Evolutionary conservation across 1,140 invertebrate genomes (phyloP).

Genomic region (Drosophila lacertosa): DNA sequence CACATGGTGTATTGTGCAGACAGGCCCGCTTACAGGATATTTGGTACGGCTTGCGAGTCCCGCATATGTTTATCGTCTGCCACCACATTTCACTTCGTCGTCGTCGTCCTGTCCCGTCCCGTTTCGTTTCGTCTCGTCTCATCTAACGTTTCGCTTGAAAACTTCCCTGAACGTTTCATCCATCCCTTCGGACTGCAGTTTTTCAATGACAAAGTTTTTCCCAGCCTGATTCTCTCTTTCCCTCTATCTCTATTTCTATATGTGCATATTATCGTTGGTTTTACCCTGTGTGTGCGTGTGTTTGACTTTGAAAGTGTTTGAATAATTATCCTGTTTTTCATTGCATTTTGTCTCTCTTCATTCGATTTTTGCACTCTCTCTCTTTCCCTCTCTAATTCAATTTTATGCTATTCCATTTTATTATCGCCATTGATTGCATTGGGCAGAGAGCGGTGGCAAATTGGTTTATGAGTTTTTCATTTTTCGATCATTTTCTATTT

Average conservation of each 20-base stretch:
- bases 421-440: constrained; percentile 44
- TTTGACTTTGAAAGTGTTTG: constrained; percentile 78
- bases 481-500: constrained; percentile 11
- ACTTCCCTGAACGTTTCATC: constrained; percentile 47
- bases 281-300: constrained; percentile 36
- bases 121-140: constrained; percentile 38
- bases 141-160: constrained; percentile 46
- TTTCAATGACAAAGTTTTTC: constrained; percentile 47
- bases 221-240: constrained; percentile 6
- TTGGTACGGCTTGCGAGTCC: constrained; percentile 44
- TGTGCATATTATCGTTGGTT: constrained; percentile 13
- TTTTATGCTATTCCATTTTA: constrained; percentile 43
- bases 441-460: constrained; percentile 19
- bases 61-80: constrained; percentile 71
- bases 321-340: constrained; percentile 75
- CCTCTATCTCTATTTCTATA: neutral
- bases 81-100: constrained; percentile 36
- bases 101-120: constrained; percentile 21
- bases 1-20: constrained; percentile 17
- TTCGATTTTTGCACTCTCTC: neutral
- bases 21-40: constrained; percentile 68
- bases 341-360: constrained; percentile 10
- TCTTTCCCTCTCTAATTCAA: constrained; percentile 7
- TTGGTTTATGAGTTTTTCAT: constrained; percentile 53
- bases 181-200: constrained; percentile 57